A percentile compares a stretch with the other conserved stretches of the same genome.
These are phyloP conservation scores for Lepus townsendii DNA, from an alignment of 2,797 vertebrate genomes.

Conservation along the genomic window DNA sequence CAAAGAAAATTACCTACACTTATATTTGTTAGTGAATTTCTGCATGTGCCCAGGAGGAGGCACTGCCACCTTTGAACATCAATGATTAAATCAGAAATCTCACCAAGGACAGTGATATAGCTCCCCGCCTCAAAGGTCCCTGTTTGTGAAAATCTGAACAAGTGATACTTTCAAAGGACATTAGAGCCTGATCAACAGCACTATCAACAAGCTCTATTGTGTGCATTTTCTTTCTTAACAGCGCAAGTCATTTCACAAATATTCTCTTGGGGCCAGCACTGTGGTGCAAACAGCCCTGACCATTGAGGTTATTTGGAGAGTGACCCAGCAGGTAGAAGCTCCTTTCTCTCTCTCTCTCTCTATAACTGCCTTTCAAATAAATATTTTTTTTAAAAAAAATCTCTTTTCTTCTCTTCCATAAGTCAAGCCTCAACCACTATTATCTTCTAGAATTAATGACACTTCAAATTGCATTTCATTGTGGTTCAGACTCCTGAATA, in stretches of 20 bases:
- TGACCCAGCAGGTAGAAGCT: not conserved
- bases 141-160: not conserved
- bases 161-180: not conserved
- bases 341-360: no score
- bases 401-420: no score
- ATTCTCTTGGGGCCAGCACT: not conserved
- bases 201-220: not conserved
- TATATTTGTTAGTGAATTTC: not conserved
- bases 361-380: no score
- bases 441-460: not conserved
- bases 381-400: not conserved
- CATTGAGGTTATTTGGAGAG: no score
- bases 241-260: not conserved
- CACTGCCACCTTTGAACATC: not conserved
- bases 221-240: not conserved
- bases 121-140: no score
- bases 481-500: not conserved
- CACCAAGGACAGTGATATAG: not conserved
- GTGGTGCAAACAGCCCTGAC: no score
- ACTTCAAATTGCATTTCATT: slow-evolving; percentile 30
- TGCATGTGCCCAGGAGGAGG: not conserved
- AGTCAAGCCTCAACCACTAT: not conserved
- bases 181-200: not conserved
- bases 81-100: not conserved
- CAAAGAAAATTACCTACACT: not conserved